Percentiles rank a stretch among this genome's conserved stretches.
These are phyloP conservation scores for Cryptoprocta ferox DNA, from an alignment of 2,797 vertebrate species.

Conservation along the genomic window DNA sequence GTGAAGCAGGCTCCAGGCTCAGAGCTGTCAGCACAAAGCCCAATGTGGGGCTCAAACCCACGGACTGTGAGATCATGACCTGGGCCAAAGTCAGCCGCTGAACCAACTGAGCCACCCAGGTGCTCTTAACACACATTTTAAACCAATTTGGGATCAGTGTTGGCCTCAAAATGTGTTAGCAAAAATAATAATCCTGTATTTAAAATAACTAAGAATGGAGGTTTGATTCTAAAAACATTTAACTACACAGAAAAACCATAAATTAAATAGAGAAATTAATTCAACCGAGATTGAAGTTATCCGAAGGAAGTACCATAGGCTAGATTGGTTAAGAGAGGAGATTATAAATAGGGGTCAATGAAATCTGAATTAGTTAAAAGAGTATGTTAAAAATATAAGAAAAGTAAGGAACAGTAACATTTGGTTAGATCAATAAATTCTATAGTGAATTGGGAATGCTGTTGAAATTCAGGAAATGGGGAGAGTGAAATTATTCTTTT, in stretches of 20 bases:
- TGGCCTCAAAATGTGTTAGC: background rate
- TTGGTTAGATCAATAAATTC: background rate
- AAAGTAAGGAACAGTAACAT: background rate
- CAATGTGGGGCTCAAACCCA: too few species aligned
- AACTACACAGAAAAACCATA: background rate
- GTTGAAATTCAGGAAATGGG: background rate
- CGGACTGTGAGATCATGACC: too few species aligned
- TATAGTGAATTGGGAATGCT: background rate
- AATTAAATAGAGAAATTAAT: background rate
- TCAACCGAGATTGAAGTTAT: background rate
- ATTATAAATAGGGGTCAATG: background rate
- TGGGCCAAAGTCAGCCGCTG: too few species aligned
- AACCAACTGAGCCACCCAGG: too few species aligned
- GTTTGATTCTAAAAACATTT: background rate
- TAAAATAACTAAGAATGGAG: background rate
- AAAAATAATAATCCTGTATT: background rate
- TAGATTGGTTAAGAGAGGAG: background rate
- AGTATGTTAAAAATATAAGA: background rate
- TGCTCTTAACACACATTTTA: background rate
- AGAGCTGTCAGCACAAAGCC: too few species aligned
- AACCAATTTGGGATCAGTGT: background rate
- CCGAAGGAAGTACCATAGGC: background rate
- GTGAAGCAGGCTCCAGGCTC: too few species aligned
- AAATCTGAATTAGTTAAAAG: background rate
- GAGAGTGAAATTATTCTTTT: background rate